Evolutionary conservation across 2,888 invertebrate genomes (phyloP), one percentile per base, ranked within the genome.

Genomic region (Petrolisthes cinctipes): DNA sequence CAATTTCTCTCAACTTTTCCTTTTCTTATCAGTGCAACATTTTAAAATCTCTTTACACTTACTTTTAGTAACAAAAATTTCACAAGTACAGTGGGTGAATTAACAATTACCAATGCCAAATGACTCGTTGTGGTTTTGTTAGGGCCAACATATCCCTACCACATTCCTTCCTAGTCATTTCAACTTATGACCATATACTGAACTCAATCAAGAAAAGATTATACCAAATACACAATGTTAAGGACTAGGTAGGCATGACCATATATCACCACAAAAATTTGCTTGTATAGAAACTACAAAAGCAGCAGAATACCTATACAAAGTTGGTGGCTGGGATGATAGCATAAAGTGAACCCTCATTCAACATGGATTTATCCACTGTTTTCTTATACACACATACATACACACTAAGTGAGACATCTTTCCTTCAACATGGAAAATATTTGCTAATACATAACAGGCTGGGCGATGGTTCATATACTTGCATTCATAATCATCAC

Each of bases 91-190:
- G 7, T 71, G 71, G 20, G 20, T 71, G 66, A 14, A 17, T 71
- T 37, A 37, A 37, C 37, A 37, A 37, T 37, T 37, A 37, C 37
- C 37, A 37, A 37, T 37, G 37, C 37, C 37, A 37, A 37, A 37
- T 82, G 14, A n/a, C 53, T 51, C 51, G 66, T 9, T 66, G 66
- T 66, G 37, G 66, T 23, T 23, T 66, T 37, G 81, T 82, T 37
- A 66, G 81, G 66, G 66, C 78, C 78, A 51, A 57, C 80, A 80
- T 54, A 61, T 80, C 80, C 20, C 61, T 23, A 57, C 17, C 61
- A 20, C 37, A 20, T 54, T 80, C 54, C 20, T 80, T 54, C 56
- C 56, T 20, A 61, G 56, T 61, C 61, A 11, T 57, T 57, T 54
- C 56, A 79, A 54, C 20, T 79, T 51, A 51, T 11, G 78, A 71